A percentile compares a stretch with the other conserved stretches of the same genome.
Conservation (phyloP, 1,140 invertebrate genomes). For the Drosophila sproati region DNA sequence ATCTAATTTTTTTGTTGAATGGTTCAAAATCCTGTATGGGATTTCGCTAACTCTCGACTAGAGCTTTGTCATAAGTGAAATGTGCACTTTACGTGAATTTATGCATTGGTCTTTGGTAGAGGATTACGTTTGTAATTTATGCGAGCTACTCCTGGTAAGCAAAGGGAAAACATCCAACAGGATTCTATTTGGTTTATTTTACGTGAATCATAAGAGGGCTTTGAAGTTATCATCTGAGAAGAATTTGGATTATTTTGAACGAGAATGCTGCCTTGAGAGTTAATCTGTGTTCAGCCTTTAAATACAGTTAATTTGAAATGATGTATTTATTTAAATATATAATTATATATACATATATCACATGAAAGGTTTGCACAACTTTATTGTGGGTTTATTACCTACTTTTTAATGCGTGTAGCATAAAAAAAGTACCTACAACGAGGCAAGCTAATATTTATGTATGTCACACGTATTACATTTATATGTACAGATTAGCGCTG, state of each 20-base stretch:
- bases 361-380: background rate
- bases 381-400: slow-evolving; percentile 2
- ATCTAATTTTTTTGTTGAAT: too few relatives aligned
- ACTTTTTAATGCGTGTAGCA: background rate
- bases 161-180: background rate
- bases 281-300: background rate
- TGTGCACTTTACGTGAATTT: background rate
- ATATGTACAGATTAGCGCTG: slow-evolving; percentile 15
- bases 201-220: background rate
- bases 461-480: background rate
- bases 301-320: too few relatives aligned
- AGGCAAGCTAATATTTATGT: slow-evolving; percentile 2
- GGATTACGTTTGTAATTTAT: background rate
- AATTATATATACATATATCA: too few relatives aligned
- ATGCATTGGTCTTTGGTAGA: background rate
- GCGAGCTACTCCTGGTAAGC: background rate
- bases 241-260: background rate
- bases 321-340: too few relatives aligned
- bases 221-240: background rate
- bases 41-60: background rate
- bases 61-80: background rate
- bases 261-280: background rate
- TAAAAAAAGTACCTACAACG: background rate
- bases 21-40: too few relatives aligned
- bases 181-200: background rate